Conservation (phyloP, 2,113 vertebrate genomes). For the Paradisaea rubra region DNA sequence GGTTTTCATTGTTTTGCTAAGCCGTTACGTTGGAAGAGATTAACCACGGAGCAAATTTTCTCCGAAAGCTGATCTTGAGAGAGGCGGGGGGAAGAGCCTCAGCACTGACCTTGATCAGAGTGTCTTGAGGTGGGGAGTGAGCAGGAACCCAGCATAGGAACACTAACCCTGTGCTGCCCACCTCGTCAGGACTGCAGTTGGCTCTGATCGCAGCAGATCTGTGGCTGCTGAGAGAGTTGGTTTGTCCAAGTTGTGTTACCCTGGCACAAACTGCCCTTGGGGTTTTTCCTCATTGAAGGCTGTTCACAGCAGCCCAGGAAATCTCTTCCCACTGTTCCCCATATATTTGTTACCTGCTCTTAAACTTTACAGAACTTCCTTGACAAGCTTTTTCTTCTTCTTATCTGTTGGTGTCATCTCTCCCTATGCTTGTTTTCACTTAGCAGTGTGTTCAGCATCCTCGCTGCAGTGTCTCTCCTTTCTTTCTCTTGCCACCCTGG, state of each 20-base stretch:
- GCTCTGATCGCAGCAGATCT: rapidly evolving
- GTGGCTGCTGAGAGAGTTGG: background rate
- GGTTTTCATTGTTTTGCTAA: slow-evolving; percentile 29
- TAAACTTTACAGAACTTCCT: background rate
- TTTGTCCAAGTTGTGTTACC: background rate
- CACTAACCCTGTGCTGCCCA: background rate
- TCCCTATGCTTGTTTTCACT: background rate
- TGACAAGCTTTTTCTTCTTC: background rate
- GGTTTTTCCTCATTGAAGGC: background rate
- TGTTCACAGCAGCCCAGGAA: background rate
- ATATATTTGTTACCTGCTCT: background rate
- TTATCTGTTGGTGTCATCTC: rapidly evolving
- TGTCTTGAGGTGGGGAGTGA: background rate
- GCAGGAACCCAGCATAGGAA: background rate
- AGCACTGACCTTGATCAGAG: background rate
- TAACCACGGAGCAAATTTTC: slow-evolving; percentile 27
- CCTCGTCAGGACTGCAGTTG: rapidly evolving
- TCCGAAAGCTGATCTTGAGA: slow-evolving; percentile 9
- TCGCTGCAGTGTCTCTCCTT: background rate
- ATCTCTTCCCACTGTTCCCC: rapidly evolving
- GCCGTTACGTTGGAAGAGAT: background rate
- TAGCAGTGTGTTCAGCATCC: background rate
- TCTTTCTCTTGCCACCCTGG: background rate
- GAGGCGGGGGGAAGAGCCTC: background rate
- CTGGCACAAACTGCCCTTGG: background rate